Base-by-base conservation (phyloP, 2,888 invertebrate species). In the Chesias legatella region DNA sequence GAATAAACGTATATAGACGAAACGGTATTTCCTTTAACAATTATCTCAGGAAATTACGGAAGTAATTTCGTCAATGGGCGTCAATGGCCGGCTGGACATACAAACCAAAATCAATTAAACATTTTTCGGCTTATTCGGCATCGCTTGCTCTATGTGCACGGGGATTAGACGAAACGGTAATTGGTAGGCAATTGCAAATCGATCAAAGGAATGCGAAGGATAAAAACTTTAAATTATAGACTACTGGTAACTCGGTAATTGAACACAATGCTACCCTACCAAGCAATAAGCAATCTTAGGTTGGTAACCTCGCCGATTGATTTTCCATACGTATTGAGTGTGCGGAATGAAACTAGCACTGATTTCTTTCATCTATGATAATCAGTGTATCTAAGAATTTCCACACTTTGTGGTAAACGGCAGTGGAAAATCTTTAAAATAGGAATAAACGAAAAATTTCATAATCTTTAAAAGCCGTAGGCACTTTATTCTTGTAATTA, bases 201-300 rank as follows among this genome's bases (percentile, higher is more conserved):
- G 43, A 43, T 53, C 44, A 52, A 59, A 59, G 54, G 44, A 42
- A 40, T 31, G 3, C 40, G 10, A 43, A 49, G 41, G 29, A 48
- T 55, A 59, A 66, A 68, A 77, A 72, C 61, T 60, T 60, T 62
- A 45, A 76, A 81, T 81, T 75, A 78, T 66, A 75, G 67, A 55
- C 48, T 32, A 54, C 40, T 48, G 43, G 53, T 51, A 45, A 53
- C 53, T 58, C 42, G 56, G 63, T 77, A 75, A 80, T 77, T 74
- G 71, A 59, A 67, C 54, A 53, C 67, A 67, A 67, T 46, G 50
- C 42, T 71, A 68, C 72, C n/a, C n/a, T n/a, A n/a, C n/a, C n/a
- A n/a, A n/a, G 67, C 67, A 71, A 72, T 70, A 58, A 55, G 49
- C 43, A 62, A 65, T 67, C 61, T 71, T 57, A 66, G 78, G 72